Evolutionary conservation across 2,888 invertebrate species (phyloP).

Genomic region (Ctenicera cuprea): DNA sequence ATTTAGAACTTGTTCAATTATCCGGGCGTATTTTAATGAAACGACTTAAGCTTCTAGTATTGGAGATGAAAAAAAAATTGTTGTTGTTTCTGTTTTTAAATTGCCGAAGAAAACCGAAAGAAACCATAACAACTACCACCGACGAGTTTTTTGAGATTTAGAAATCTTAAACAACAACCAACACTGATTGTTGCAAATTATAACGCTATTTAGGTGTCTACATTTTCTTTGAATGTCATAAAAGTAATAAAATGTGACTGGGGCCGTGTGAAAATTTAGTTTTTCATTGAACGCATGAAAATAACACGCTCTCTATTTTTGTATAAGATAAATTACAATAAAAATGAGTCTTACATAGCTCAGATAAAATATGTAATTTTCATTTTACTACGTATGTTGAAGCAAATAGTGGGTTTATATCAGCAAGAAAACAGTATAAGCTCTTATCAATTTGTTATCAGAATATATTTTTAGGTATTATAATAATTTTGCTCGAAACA

Average conservation of each 20-base stretch:
- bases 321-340: neutral
- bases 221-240: conserved; percentile 3
- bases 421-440: conserved; percentile 4
- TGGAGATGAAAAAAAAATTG: no score
- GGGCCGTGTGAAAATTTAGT: conserved; percentile 23
- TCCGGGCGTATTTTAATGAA: no score
- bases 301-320: conserved; percentile 16
- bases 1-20: no score
- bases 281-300: conserved; percentile 17
- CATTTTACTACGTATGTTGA: neutral
- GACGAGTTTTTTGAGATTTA: neutral
- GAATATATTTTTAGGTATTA: conserved; percentile 33
- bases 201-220: neutral
- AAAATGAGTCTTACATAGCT: neutral
- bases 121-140: no score
- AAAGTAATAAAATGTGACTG: neutral
- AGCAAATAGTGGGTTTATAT: neutral
- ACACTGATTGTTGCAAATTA: neutral
- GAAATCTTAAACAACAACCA: neutral
- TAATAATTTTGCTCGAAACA: conserved; percentile 7
- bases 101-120: neutral
- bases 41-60: no score
- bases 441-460: conserved; percentile 30
- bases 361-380: neutral
- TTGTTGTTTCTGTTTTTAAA: no score